A percentile compares a stretch with the other conserved stretches of the same genome.
Evolutionary conservation across 2,797 vertebrate genomes (phyloP).

Genomic region (Delichon dasypus): DNA sequence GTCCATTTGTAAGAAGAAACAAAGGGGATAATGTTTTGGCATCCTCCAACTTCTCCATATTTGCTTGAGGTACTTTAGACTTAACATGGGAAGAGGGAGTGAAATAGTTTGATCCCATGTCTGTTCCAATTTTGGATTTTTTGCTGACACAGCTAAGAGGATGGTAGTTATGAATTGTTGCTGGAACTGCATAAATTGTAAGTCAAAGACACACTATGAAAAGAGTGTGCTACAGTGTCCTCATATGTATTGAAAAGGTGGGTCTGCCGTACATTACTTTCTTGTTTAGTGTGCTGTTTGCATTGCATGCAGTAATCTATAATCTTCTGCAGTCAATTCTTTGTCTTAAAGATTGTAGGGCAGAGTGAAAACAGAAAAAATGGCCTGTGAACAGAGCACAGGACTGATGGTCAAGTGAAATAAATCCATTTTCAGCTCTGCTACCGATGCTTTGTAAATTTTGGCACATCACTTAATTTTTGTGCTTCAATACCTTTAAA

Average conservation of each 20-base stretch:
- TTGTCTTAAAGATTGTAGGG: neutral
- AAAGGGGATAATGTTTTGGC: neutral
- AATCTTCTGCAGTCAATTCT: neutral
- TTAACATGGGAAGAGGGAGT: neutral
- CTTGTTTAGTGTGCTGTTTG: neutral
- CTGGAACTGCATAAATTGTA: neutral
- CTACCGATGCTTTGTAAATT: neutral
- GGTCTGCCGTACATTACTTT: accelerated
- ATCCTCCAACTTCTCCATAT: neutral
- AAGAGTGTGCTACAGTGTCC: neutral
- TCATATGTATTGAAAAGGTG: neutral
- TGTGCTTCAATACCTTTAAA: neutral
- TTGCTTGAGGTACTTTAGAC: neutral
- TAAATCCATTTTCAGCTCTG: neutral
- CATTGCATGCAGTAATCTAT: neutral
- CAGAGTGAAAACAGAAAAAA: neutral
- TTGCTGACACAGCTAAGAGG: neutral
- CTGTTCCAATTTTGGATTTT: neutral
- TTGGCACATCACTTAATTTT: neutral
- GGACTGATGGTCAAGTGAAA: neutral
- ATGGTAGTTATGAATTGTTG: neutral
- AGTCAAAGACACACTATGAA: neutral
- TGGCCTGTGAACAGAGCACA: neutral
- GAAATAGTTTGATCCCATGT: neutral
- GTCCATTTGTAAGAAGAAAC: neutral